phyloP scores from a whole-genome alignment of 2,888 invertebrate species.

The Pristionchus maxplancki region DNA sequence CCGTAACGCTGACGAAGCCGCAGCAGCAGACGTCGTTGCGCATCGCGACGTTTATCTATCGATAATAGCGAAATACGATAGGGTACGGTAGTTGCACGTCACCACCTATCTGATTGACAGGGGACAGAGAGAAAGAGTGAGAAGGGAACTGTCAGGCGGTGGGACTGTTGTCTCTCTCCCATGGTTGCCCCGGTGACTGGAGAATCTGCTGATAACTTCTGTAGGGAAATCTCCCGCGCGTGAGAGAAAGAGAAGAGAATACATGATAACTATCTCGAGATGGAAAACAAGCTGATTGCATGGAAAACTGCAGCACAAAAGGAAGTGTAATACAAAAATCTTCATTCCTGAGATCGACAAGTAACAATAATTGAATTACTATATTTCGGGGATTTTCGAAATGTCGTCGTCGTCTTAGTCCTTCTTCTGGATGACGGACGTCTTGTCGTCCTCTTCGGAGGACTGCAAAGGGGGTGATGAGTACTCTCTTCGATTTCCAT shows the following conservation, averaged over 20 bases:
- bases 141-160: background rate
- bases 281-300: too few species aligned
- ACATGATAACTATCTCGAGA: background rate
- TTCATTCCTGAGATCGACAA: background rate
- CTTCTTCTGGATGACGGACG: conserved; percentile 46
- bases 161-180: too few species aligned
- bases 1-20: conserved; percentile 25
- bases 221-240: background rate
- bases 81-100: background rate
- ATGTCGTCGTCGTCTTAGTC: conserved; percentile 27
- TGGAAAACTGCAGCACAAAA: too few species aligned
- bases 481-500: too few species aligned
- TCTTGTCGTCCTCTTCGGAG: conserved; percentile 38
- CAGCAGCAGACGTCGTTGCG: conserved; percentile 42
- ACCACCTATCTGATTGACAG: background rate
- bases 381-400: background rate
- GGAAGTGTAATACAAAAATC: background rate
- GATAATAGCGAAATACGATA: background rate
- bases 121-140: background rate
- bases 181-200: background rate
- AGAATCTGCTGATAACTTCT: background rate
- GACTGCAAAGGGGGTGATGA: background rate
- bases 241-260: background rate
- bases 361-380: background rate
- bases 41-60: background rate